Evolutionary conservation across 2,888 invertebrate species (phyloP).

Genomic region (Bembecia ichneumoniformis): DNA sequence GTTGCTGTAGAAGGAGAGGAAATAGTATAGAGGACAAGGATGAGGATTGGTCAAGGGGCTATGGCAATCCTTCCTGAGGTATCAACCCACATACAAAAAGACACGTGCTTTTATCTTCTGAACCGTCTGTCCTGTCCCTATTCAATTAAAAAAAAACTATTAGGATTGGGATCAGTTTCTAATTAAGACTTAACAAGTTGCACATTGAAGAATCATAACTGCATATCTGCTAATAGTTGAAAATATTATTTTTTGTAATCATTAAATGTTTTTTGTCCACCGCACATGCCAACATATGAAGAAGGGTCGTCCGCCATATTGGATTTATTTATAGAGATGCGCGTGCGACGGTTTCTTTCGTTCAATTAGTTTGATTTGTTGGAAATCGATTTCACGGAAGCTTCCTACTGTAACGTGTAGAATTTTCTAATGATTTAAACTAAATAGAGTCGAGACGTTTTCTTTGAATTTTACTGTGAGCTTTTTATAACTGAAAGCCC

Average conservation of each 20-base stretch:
- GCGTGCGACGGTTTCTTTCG: constrained; percentile 38
- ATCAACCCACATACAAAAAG: no score
- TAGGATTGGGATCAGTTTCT: no score
- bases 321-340: constrained; percentile 43
- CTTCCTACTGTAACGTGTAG: constrained; percentile 5
- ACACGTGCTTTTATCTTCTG: no score
- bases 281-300: constrained; percentile 10
- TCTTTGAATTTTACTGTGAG: neutral
- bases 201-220: neutral
- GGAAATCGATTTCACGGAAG: constrained; percentile 40
- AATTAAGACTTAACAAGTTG: neutral
- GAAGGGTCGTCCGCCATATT: constrained; percentile 43
- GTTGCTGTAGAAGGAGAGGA: no score
- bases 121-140: no score
- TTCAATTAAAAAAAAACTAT: no score
- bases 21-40: no score
- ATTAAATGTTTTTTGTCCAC: constrained; percentile 29
- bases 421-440: neutral
- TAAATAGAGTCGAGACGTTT: neutral
- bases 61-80: no score
- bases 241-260: constrained; percentile 4
- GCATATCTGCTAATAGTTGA: constrained; percentile 38
- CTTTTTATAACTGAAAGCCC: no score
- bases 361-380: constrained; percentile 63
- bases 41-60: no score